These are phyloP conservation scores for Agrotis exclamationis DNA, from an alignment of 2,888 invertebrate species.

Conservation along the genomic window DNA sequence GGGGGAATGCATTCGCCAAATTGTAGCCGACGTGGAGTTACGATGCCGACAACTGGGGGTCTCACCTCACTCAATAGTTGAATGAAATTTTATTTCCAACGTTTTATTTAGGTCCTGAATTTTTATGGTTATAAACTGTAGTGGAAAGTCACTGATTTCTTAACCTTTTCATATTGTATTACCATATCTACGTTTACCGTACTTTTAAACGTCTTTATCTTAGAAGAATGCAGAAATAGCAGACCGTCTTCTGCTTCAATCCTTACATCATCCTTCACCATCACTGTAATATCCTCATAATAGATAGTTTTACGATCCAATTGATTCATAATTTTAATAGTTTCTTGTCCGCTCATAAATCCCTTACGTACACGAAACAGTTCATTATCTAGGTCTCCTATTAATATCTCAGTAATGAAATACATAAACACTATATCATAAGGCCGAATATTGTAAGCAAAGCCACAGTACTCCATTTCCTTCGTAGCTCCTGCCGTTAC, in stretches of 20 bases:
- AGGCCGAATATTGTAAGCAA: conserved; percentile 31
- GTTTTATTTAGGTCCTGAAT: conserved; percentile 30
- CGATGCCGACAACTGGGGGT: conserved; percentile 63
- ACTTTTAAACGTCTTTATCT: too few relatives aligned
- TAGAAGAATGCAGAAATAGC: too few relatives aligned
- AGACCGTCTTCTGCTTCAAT: too few relatives aligned
- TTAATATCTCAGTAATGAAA: conserved; percentile 32
- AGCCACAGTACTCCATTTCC: conserved; percentile 51
- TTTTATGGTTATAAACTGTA: conserved; percentile 2
- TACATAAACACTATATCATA: conserved; percentile 43
- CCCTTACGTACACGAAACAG: neutral
- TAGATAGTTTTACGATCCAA: too few relatives aligned
- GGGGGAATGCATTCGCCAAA: conserved; percentile 81
- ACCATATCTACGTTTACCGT: neutral
- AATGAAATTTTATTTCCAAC: conserved; percentile 37
- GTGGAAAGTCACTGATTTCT: conserved; percentile 1
- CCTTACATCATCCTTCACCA: too few relatives aligned
- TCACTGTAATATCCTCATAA: too few relatives aligned
- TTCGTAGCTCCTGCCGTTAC: conserved; percentile 57
- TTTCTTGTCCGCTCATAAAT: neutral
- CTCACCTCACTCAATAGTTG: conserved; percentile 49
- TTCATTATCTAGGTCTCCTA: conserved; percentile 3
- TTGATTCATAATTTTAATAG: neutral
- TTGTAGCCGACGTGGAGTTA: conserved; percentile 72
- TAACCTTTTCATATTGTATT: neutral